These are phyloP conservation scores for Drosophila kokeensis DNA, from an alignment of 2,888 invertebrate genomes.

Conservation along the genomic window DNA sequence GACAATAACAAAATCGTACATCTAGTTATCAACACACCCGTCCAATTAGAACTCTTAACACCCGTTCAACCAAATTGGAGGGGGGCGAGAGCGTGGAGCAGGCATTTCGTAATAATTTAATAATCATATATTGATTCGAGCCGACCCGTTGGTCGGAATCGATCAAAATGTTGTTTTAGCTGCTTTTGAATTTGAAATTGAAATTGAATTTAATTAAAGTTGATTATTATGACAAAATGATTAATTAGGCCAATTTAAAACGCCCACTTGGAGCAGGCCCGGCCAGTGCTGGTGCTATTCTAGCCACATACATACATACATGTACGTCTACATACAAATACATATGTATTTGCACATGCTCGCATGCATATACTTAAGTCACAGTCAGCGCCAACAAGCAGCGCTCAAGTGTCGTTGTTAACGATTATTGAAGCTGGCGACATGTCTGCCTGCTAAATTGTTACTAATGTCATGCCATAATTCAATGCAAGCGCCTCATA, in stretches of 20 bases:
- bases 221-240: conserved; percentile 78
- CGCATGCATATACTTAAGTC: conserved; percentile 8
- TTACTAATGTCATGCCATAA: conserved; percentile 66
- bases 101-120: conserved; percentile 49
- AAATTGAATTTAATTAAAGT: conserved; percentile 77
- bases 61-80: background rate
- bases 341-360: conserved; percentile 13
- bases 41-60: conserved; percentile 63
- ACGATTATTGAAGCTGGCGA: conserved; percentile 73
- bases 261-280: conserved; percentile 63
- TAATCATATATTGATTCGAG: conserved; percentile 17
- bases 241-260: conserved; percentile 75
- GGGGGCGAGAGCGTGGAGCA: background rate
- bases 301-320: too few species aligned
- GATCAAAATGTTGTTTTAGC: conserved; percentile 23
- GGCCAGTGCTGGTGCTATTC: background rate
- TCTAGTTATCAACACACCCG: conserved; percentile 45
- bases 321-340: background rate
- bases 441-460: conserved; percentile 70
- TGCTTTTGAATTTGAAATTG: conserved; percentile 59
- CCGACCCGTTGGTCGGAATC: conserved; percentile 19
- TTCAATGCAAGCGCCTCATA: conserved; percentile 78
- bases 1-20: conserved; percentile 27
- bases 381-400: conserved; percentile 31
- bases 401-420: conserved; percentile 69